Conservation (phyloP, 1,140 invertebrate species). For the Drosophila sechellia region DNA sequence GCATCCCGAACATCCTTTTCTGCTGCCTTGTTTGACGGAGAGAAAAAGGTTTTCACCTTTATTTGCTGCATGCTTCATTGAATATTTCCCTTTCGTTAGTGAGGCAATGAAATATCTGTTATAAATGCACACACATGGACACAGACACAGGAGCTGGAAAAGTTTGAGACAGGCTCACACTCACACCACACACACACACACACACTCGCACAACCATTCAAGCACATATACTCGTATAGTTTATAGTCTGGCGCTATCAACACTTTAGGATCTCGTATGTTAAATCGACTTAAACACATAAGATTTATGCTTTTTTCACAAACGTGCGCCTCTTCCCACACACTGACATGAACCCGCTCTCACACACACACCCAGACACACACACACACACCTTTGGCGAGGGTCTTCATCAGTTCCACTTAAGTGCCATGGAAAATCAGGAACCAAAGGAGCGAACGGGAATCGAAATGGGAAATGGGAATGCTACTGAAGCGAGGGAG, state of each 20-base stretch:
- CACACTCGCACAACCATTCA: constrained; percentile 17
- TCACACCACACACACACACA: constrained; percentile 1
- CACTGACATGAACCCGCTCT: constrained; percentile 4
- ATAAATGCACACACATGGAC: constrained; percentile 39
- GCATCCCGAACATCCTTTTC: constrained; percentile 1
- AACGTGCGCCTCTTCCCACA: constrained; percentile 36
- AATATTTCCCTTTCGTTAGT: constrained; percentile 70
- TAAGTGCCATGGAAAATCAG: constrained; percentile 47
- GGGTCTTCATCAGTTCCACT: constrained; percentile 59
- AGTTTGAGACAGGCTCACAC: constrained; percentile 13
- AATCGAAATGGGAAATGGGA: constrained; percentile 15
- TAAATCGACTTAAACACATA: constrained; percentile 68
- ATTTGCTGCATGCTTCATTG: constrained; percentile 68
- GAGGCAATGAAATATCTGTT: constrained; percentile 69
- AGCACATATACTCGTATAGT: constrained; percentile 43
- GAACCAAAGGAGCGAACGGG: constrained; percentile 9
- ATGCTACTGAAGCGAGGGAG: neutral
- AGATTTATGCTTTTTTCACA: constrained; percentile 64
- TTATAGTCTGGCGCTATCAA: constrained; percentile 69
- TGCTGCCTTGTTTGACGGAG: constrained; percentile 14
- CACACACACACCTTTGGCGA: constrained; percentile 8
- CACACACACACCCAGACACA: neutral
- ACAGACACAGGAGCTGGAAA: neutral
- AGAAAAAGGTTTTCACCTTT: constrained; percentile 67
- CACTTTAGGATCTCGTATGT: constrained; percentile 69